Percentiles rank a stretch among this genome's conserved stretches.
Conservation (phyloP, 2,113 vertebrate genomes). For the Clarias gariepinus region DNA sequence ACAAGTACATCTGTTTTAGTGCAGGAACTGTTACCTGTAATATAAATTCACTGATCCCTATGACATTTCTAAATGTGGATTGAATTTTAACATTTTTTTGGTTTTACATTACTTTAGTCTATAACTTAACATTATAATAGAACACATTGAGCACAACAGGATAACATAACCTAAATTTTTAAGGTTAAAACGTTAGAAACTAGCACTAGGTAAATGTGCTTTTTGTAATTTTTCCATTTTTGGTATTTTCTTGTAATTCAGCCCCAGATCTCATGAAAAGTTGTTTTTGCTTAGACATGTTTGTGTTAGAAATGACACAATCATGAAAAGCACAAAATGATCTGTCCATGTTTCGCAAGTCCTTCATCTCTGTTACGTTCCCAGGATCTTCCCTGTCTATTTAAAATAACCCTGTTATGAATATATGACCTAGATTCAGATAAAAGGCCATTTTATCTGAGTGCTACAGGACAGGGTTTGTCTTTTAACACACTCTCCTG, state of each 20-base stretch:
- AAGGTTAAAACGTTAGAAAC: neutral
- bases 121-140: too few relatives aligned
- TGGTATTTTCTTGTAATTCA: neutral
- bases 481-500: neutral
- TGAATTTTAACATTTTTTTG: neutral
- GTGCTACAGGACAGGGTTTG: neutral
- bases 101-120: too few relatives aligned
- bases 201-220: neutral
- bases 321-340: neutral
- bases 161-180: too few relatives aligned
- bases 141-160: too few relatives aligned
- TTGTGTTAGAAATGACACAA: neutral
- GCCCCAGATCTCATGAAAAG: neutral
- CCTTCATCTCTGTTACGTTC: neutral
- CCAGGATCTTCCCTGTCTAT: neutral
- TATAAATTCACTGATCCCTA: neutral
- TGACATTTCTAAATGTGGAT: neutral
- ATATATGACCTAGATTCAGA: slow-evolving; percentile 46
- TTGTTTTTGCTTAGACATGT: neutral
- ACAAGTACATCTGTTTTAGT: neutral
- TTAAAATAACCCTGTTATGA: slow-evolving; percentile 3
- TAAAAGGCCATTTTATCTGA: neutral
- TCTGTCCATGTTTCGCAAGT: neutral
- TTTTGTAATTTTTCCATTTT: too few relatives aligned
- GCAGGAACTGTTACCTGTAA: neutral